These are phyloP conservation scores for Saturnia japonica DNA, from an alignment of 2,888 invertebrate genomes.

Conservation along the genomic window DNA sequence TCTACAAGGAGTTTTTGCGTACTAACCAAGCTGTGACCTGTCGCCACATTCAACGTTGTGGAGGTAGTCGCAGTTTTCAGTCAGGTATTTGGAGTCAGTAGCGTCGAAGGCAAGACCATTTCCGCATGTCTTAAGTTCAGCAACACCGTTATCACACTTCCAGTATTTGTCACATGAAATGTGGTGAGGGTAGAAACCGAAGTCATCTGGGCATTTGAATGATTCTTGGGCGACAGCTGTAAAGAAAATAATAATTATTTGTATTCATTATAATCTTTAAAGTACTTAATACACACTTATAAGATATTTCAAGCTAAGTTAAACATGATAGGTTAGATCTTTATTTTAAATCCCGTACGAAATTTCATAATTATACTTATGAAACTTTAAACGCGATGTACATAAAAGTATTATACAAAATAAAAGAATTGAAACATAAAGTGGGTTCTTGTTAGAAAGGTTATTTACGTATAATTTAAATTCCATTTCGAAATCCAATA, in stretches of 20 bases:
- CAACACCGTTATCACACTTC: constrained; percentile 95
- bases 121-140: constrained; percentile 95
- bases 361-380: neutral
- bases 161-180: constrained; percentile 96
- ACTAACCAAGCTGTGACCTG: constrained; percentile 90
- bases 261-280: constrained; percentile 4
- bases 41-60: constrained; percentile 97
- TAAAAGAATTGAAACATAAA: neutral
- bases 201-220: constrained; percentile 97
- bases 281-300: neutral
- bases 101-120: constrained; percentile 96
- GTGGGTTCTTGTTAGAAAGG: constrained; percentile 1
- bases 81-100: constrained; percentile 92
- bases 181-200: constrained; percentile 96
- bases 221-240: constrained; percentile 88
- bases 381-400: neutral
- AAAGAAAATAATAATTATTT: constrained; percentile 45
- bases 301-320: neutral
- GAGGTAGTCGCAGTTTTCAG: constrained; percentile 97
- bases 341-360: neutral
- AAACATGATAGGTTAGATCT: neutral
- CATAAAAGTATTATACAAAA: neutral
- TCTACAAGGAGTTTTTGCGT: neutral
- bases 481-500: constrained; percentile 25
- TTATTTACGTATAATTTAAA: constrained; percentile 17